Evolutionary conservation across 2,113 vertebrate genomes (phyloP), one percentile per base, ranked within the genome.

Genomic region (Cettia cetti): DNA sequence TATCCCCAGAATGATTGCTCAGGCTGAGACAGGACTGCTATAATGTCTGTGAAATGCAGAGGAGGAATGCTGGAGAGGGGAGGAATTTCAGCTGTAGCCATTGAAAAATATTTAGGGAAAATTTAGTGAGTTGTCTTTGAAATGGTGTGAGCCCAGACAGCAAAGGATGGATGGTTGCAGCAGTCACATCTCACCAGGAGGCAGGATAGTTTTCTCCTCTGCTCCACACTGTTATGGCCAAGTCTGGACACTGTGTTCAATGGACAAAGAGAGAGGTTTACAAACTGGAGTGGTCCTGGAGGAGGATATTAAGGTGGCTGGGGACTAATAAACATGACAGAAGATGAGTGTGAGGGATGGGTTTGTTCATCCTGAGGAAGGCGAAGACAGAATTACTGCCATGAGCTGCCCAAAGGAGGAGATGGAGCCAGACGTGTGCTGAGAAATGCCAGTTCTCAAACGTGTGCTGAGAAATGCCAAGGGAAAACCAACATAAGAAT

Each of bases 41-140:
- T 15, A 35, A 37, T 2, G 0, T 7, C 42, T 40, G 37, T 44
- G 65, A 70, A 66, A 61, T 40, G 52, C 13, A 0, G 0, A 5
- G 27, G 13, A 63, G 61, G 28, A 63, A n/a, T 13, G 9, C 28
- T 54, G 66, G 39, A 65, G 50, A 26, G 10, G 18, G 44, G 14
- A 82, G 50, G 45, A 65, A 47, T 33, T 53, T 8, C 39, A 68
- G 26, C 28, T 57, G 6, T 33, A 88, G 61, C 39, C 49, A 33
- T 2, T 52, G 70, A 81, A 69, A 63, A 21, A 47, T 22, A 44
- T 56, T 77, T 37, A 80, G 40, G 50, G 68, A 56, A 45, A 26
- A 20, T 57, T 81, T 11, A 16, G 56, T n/a, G 54, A 23, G 30
- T 33, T 75, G 37, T 11, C 26, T 60, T 60, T 60, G 78, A 83